Evolutionary conservation across 2,797 vertebrate species (phyloP).

Genomic region (Polyboroides typus): DNA sequence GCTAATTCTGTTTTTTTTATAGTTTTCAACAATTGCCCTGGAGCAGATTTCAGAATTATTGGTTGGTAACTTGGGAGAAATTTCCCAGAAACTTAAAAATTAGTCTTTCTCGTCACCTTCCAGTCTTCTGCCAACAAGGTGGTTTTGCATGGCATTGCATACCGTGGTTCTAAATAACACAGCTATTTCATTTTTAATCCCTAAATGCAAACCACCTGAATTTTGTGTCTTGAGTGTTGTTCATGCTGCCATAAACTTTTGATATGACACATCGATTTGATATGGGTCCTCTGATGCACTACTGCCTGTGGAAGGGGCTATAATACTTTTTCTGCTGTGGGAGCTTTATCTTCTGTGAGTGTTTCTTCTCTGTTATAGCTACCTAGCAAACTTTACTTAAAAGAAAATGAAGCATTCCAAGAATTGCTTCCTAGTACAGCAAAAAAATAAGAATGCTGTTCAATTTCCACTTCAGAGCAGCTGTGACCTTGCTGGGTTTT

Average conservation of each 20-base stretch:
- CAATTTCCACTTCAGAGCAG: neutral
- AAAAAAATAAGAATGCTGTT: neutral
- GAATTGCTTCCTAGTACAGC: neutral
- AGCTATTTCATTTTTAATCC: neutral
- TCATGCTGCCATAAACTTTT: neutral
- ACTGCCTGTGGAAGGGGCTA: neutral
- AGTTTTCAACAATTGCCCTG: neutral
- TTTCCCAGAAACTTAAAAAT: neutral
- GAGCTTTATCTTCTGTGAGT: neutral
- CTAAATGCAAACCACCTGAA: neutral
- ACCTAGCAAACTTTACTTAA: neutral
- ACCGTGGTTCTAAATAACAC: neutral
- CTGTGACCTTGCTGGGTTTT: neutral
- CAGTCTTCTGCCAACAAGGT: neutral
- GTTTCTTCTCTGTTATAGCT: neutral
- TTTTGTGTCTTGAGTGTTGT: neutral
- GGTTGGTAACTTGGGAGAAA: neutral
- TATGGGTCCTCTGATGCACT: neutral
- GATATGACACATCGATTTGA: neutral
- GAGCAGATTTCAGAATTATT: neutral
- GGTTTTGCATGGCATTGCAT: neutral
- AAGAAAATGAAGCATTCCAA: neutral
- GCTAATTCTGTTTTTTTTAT: neutral
- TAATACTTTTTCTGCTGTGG: neutral
- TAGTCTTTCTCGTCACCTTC: neutral